Conservation (phyloP, 2,113 vertebrate species). For the Murina feae region DNA sequence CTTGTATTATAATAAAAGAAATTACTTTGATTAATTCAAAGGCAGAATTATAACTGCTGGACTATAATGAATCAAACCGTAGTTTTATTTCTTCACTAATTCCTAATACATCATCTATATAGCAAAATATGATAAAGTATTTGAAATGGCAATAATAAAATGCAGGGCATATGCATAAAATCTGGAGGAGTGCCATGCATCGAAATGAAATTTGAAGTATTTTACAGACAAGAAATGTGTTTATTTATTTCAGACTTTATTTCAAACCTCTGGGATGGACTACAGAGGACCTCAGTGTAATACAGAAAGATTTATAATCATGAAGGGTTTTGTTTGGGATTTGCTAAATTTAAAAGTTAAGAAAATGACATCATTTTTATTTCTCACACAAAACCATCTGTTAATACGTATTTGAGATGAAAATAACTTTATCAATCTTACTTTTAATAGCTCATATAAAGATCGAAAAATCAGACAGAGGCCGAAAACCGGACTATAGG, state of each 20-base stretch:
- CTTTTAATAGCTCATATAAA: background rate
- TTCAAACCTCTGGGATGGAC: background rate
- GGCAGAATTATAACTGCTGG: background rate
- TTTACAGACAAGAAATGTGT: background rate
- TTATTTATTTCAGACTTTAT: slow-evolving; percentile 26
- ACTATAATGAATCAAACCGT: slow-evolving; percentile 39
- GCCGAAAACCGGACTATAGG: too few relatives aligned
- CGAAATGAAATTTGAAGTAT: background rate
- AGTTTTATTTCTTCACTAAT: slow-evolving; percentile 8
- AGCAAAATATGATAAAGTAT: slow-evolving; percentile 32
- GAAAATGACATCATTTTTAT: background rate
- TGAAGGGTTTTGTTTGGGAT: background rate
- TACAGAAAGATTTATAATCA: background rate
- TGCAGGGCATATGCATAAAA: background rate
- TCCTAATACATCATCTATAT: background rate
- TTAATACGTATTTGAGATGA: slow-evolving; percentile 26
- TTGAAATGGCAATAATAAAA: background rate
- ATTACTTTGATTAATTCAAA: slow-evolving; percentile 29
- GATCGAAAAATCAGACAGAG: too few relatives aligned
- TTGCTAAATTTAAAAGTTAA: slow-evolving; percentile 34
- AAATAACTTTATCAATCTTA: slow-evolving; percentile 22
- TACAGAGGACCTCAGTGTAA: background rate
- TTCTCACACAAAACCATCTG: background rate
- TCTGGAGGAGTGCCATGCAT: background rate
- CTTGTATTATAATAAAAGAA: slow-evolving; percentile 19